Evolutionary conservation across 2,797 vertebrate genomes (phyloP), one percentile per base, ranked within the genome.

Genomic region (Salmo trutta): DNA sequence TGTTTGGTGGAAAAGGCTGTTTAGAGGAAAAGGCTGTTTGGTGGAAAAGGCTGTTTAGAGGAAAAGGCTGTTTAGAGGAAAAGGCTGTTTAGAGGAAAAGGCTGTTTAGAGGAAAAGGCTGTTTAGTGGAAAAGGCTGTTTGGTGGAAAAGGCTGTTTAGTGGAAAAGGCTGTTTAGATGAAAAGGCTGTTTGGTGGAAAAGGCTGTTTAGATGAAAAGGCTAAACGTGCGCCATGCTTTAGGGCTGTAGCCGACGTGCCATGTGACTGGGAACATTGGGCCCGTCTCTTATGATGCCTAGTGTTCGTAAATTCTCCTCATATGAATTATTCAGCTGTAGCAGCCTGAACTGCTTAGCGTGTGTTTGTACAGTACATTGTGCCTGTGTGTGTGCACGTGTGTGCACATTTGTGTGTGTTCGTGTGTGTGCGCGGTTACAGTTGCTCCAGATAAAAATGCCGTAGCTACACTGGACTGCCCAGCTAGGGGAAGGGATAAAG

Each of bases 301-400:
- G 29, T 59, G 72, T 59, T 81, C 24, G 81, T 87, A 88, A 78
- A 88, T 86, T 77, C 82, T 69, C 66, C 73, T 80, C 71, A 10
- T 79, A 83, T 91, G 81, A 90, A 87, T 90, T 86, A 90, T 91
- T 90, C 87, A 92, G 81, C 29, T 82, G 81, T 83, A 82, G 85
- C 89, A 78, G 85, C 84, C 71, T 85, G 76, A 90, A 88, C 84
- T 76, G 82, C 83, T 71, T 73, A 31, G 59, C 33, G 47, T 52
- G 21, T 79, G 77, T 87, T 65, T 78, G 73, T 72, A 77, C 83
- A 36, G 36, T 78, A 76, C 67, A 85, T 85, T 88, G 79, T 86
- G 79, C 77, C 62, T 83, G 52, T 74, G 78, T 36, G 24, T 71
- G 73, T 77, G 80, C 76, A 74, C 7, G 36, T 41, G 36, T 41